phyloP scores from a whole-genome alignment of 2,797 vertebrate species.

The Macroramphosus scolopax region DNA sequence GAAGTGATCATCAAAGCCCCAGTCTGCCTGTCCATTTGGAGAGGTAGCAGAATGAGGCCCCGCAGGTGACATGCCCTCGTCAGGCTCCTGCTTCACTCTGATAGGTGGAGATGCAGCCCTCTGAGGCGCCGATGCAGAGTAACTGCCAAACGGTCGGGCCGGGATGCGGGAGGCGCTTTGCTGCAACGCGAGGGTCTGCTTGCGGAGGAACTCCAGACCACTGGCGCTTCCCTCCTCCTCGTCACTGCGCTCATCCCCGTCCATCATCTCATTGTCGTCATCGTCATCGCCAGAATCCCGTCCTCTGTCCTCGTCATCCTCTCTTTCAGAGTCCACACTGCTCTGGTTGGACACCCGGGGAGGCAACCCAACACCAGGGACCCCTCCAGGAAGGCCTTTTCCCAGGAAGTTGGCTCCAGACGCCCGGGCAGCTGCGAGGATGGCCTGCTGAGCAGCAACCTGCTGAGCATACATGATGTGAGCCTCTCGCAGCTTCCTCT shows the following conservation, averaged over 20 bases:
- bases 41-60: slow-evolving; percentile 72
- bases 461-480: slow-evolving; percentile 89
- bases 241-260: slow-evolving; percentile 84
- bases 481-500: slow-evolving; percentile 85
- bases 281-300: slow-evolving; percentile 73
- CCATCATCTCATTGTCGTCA: slow-evolving; percentile 77
- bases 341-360: slow-evolving; percentile 79
- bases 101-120: slow-evolving; percentile 68
- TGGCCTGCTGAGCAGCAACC: slow-evolving; percentile 85
- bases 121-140: slow-evolving; percentile 61
- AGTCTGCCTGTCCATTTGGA: slow-evolving; percentile 80
- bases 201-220: slow-evolving; percentile 80
- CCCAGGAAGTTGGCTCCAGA: slow-evolving; percentile 75
- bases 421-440: slow-evolving; percentile 81
- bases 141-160: slow-evolving; percentile 57
- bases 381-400: slow-evolving; percentile 69
- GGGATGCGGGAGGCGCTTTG: slow-evolving; percentile 67
- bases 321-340: slow-evolving; percentile 82
- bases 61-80: slow-evolving; percentile 79
- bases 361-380: slow-evolving; percentile 49
- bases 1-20: slow-evolving; percentile 88
- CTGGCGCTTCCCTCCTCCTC: slow-evolving; percentile 70
- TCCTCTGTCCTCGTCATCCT: slow-evolving; percentile 75
- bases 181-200: slow-evolving; percentile 80
- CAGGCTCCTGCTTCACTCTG: slow-evolving; percentile 81